Percentiles rank a stretch among this genome's conserved stretches.
Evolutionary conservation across 2,797 vertebrate species (phyloP).

Genomic region (Perodicticus potto): DNA sequence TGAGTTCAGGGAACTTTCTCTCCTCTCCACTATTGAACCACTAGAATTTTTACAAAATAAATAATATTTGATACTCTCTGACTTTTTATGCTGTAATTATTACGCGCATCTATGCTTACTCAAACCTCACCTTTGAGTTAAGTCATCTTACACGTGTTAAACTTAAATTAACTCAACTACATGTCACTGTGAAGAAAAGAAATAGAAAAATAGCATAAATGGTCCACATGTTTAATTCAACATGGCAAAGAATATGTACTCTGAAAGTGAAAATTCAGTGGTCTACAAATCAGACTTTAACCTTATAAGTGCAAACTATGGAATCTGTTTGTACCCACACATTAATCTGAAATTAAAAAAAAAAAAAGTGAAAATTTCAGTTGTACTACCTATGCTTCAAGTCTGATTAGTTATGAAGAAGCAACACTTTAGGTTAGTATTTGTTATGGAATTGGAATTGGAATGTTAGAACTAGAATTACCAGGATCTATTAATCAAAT

Average conservation of each 20-base stretch:
- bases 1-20: background rate
- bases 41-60: conserved; percentile 35
- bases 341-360: too few species aligned
- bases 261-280: background rate
- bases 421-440: background rate
- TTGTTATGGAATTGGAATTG: conserved; percentile 44
- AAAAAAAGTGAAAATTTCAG: background rate
- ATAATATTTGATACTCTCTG: background rate
- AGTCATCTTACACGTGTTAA: background rate
- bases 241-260: conserved; percentile 5
- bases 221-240: background rate
- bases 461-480: conserved; percentile 18
- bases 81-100: background rate
- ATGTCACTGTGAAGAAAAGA: background rate
- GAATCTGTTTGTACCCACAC: too few species aligned
- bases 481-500: background rate
- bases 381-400: background rate
- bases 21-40: background rate
- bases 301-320: too few species aligned
- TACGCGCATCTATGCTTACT: background rate
- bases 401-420: background rate
- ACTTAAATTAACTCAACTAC: background rate
- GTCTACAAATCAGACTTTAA: too few species aligned
- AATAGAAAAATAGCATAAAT: conserved; percentile 34
- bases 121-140: background rate